These are phyloP conservation scores for Murina feae DNA, from an alignment of 2,113 vertebrate species.

Conservation along the genomic window DNA sequence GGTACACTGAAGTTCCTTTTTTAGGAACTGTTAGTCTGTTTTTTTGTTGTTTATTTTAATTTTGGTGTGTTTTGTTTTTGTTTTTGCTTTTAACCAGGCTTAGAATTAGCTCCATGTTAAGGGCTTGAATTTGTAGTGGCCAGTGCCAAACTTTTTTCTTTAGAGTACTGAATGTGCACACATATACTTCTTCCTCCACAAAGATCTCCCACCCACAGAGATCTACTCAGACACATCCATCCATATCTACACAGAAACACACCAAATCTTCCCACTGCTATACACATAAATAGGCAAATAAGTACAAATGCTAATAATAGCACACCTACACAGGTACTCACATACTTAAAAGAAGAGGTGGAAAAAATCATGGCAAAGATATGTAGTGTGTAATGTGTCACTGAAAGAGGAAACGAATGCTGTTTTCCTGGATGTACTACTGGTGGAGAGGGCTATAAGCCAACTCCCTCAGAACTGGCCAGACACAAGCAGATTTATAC, in stretches of 20 bases:
- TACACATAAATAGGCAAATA: slow-evolving; percentile 41
- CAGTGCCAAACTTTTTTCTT: slow-evolving; percentile 9
- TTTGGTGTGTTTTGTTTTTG: background rate
- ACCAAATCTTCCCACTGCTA: slow-evolving; percentile 12
- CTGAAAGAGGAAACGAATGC: background rate
- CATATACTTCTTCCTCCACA: slow-evolving; percentile 14
- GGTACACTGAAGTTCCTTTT: background rate
- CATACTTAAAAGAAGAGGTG: slow-evolving; percentile 46
- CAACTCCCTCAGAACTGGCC: background rate
- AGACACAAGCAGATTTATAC: background rate
- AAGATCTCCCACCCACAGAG: slow-evolving; percentile 15
- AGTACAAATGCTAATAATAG: slow-evolving; percentile 43
- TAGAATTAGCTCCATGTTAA: background rate
- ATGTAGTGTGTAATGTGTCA: slow-evolving; percentile 22
- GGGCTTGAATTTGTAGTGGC: background rate
- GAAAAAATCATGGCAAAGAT: slow-evolving; percentile 58
- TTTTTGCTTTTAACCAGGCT: background rate
- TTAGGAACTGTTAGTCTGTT: background rate
- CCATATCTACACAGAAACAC: slow-evolving; percentile 37
- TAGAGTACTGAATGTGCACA: background rate
- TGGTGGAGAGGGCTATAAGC: background rate
- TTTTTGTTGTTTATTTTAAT: background rate
- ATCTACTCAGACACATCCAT: slow-evolving; percentile 44
- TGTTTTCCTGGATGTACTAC: background rate
- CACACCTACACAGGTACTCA: slow-evolving; percentile 50